Evolutionary conservation across 2,888 invertebrate genomes (phyloP), one percentile per base, ranked within the genome.

Genomic region (Oligia fasciuncula): DNA sequence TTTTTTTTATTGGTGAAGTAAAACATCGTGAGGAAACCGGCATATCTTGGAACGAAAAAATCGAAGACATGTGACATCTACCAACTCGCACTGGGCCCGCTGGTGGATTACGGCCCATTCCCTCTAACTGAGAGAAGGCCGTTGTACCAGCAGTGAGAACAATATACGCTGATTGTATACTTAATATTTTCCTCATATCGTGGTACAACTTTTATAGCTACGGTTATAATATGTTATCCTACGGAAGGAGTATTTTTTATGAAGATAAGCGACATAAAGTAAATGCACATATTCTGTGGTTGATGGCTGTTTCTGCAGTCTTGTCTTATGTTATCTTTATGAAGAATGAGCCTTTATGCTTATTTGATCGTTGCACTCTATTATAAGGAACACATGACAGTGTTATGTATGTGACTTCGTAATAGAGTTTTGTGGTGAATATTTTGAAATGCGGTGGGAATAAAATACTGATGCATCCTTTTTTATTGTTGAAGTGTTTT

Each of bases 251-350:
- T 54, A 51, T 65, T 86, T 69, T 80, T 84, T 83, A 83, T 67
- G 35, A 51, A 67, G 65, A 75, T 67, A 80, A 57, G 63, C 60
- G 60, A 67, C 85, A 51, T 76, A 68, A 76, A 84, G 70, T 77
- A 73, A 77, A 79, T 79, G 62, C 63, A 73, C 40, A 68, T 43
- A 43, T n/a, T 62, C 70, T 84, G 79, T 82, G 54, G 69, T 85
- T 85, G 85, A 86, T 85, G 76, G 51, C 43, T 60, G 54, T 67
- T 72, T 75, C 23, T 72, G 62, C 40, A 40, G 63, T 14, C 60
- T 35, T 84, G 73, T 72, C 63, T 76, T 78, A 69, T 85, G 70
- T 84, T 77, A 79, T 85, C 74, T 83, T 73, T 79, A 75, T 80
- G 80, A 85, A 71, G 62, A 74, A 79, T 77, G 81, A 75, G 14